Evolutionary conservation across 2,797 vertebrate species (phyloP).

Genomic region (Argya squamiceps): DNA sequence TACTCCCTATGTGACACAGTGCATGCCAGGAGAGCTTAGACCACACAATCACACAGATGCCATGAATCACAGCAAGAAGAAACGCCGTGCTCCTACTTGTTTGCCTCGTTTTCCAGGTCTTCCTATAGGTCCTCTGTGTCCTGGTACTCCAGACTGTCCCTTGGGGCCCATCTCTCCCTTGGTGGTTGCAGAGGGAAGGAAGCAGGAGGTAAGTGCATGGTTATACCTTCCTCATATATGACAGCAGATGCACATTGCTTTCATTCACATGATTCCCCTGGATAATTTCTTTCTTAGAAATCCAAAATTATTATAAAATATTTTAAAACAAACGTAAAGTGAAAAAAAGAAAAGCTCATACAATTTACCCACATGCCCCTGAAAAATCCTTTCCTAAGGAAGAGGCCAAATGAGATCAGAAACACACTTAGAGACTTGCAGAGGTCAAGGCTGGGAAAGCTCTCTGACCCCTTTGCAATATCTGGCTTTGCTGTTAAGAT

Average conservation of each 20-base stretch:
- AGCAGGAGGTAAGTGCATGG: background rate
- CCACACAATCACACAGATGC: background rate
- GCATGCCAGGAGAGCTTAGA: background rate
- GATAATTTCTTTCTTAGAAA: background rate
- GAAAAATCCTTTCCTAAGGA: background rate
- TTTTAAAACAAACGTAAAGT: background rate
- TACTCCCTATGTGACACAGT: accelerated
- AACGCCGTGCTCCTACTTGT: conserved; percentile 79
- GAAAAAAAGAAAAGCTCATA: background rate
- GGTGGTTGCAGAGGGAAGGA: background rate
- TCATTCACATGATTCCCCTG: background rate
- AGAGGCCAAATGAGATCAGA: background rate
- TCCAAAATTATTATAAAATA: background rate
- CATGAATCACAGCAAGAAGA: background rate
- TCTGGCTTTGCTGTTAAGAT: background rate
- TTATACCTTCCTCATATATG: background rate
- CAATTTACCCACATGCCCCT: background rate
- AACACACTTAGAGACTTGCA: background rate
- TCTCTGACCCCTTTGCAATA: background rate
- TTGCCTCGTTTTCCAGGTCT: conserved; percentile 97
- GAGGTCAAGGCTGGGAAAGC: background rate
- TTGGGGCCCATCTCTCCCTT: conserved; percentile 99
- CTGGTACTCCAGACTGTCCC: conserved; percentile 89
- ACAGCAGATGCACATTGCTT: background rate
- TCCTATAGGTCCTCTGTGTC: conserved; percentile 94